A percentile compares a stretch with the other conserved stretches of the same genome.
phyloP scores from a whole-genome alignment of 2,797 vertebrate genomes.

The Astyanax mexicanus region DNA sequence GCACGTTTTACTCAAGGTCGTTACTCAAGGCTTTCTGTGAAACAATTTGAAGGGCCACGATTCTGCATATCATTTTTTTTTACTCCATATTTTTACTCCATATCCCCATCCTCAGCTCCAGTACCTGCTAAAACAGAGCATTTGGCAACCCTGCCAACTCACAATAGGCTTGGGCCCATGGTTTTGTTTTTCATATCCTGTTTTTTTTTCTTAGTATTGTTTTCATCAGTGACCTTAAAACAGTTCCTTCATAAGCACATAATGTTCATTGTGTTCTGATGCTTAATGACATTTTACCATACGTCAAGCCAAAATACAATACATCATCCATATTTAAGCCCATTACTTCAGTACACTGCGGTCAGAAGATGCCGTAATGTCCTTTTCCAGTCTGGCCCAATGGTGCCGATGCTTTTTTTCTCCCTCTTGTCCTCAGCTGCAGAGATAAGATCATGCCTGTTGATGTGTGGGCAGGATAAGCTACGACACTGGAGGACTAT shows the following conservation, averaged over 20 bases:
- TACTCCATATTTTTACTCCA: background rate
- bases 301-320: background rate
- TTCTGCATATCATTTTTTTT: no score
- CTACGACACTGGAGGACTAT: constrained; percentile 44
- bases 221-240: constrained; percentile 6
- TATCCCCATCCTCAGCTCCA: background rate
- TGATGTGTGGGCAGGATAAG: constrained; percentile 47
- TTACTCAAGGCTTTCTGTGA: no score
- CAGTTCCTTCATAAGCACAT: background rate
- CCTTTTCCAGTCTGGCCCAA: background rate
- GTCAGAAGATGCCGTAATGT: background rate
- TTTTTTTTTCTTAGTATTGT: constrained; percentile 30
- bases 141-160: background rate
- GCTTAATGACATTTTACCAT: background rate
- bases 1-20: background rate
- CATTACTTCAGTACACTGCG: background rate
- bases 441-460: constrained; percentile 35
- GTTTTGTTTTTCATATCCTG: constrained; percentile 44
- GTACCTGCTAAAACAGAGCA: background rate
- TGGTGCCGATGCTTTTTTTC: background rate
- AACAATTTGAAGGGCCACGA: no score
- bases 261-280: background rate
- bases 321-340: background rate
- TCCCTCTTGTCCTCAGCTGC: constrained; percentile 19
- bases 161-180: constrained; percentile 8